phyloP scores from a whole-genome alignment of 1,140 invertebrate genomes.

The Drosophila burlai region DNA sequence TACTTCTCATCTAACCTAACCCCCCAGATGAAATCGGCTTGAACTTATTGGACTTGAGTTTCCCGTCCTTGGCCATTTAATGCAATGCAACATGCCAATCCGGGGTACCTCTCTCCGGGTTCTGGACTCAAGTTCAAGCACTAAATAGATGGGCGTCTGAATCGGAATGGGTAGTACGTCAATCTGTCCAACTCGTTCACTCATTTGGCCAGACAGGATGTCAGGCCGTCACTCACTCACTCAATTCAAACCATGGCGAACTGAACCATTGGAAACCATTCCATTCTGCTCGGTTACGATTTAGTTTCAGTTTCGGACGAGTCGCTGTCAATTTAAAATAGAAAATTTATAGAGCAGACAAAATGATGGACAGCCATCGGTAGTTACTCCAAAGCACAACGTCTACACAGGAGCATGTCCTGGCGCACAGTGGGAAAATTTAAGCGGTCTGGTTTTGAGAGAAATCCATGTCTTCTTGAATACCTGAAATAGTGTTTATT shows the following conservation, averaged over 20 bases:
- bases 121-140: constrained; percentile 72
- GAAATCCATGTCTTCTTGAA: no score
- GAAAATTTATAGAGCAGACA: constrained; percentile 84
- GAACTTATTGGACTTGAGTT: constrained; percentile 41
- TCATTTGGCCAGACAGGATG: constrained; percentile 66
- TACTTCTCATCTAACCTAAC: neutral
- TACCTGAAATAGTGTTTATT: no score
- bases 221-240: constrained; percentile 59
- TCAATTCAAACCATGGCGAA: constrained; percentile 50
- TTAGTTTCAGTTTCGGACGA: constrained; percentile 82
- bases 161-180: constrained; percentile 47
- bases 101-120: constrained; percentile 33
- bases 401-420: constrained; percentile 48
- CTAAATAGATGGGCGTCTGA: constrained; percentile 51
- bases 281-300: constrained; percentile 68
- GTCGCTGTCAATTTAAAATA: constrained; percentile 84
- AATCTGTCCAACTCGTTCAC: constrained; percentile 60
- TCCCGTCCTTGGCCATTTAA: constrained; percentile 49
- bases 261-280: constrained; percentile 39
- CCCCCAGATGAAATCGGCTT: constrained; percentile 18
- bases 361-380: constrained; percentile 83
- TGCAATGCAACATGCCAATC: constrained; percentile 71
- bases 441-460: no score
- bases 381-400: constrained; percentile 57
- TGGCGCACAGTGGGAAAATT: constrained; percentile 10